These are phyloP conservation scores for Agelastica alni DNA, from an alignment of 2,888 invertebrate species.

Conservation along the genomic window DNA sequence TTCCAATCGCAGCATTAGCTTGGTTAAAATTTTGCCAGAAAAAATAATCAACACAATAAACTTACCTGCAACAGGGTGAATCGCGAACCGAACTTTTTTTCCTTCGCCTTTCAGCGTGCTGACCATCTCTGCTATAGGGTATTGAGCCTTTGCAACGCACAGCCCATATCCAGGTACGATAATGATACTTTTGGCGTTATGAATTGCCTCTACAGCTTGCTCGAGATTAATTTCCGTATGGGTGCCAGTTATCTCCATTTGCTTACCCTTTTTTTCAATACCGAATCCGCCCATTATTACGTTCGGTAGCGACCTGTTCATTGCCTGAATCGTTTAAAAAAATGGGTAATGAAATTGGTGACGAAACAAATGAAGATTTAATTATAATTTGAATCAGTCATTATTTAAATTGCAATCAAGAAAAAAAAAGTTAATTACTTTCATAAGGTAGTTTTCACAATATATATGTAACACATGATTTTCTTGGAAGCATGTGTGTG, in stretches of 20 bases:
- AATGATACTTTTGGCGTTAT: constrained; percentile 79
- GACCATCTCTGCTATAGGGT: constrained; percentile 88
- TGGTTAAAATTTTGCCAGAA: no score
- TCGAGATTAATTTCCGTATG: constrained; percentile 81
- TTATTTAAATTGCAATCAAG: no score
- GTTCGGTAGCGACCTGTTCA: constrained; percentile 83
- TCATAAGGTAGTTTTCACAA: no score
- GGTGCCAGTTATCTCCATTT: constrained; percentile 77
- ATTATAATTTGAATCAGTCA: no score
- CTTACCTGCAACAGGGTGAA: constrained; percentile 87
- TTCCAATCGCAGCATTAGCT: no score
- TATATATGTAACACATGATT: no score
- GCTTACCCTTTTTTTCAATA: constrained; percentile 70
- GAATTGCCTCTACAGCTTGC: constrained; percentile 74
- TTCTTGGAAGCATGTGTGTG: no score
- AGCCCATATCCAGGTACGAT: constrained; percentile 89
- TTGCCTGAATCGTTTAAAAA: no score
- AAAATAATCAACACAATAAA: no score
- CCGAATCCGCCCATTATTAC: constrained; percentile 90
- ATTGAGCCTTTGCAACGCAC: constrained; percentile 91
- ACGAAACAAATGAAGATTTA: no score
- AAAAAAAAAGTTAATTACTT: no score
- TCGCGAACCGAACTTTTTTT: constrained; percentile 85
- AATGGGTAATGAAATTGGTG: no score
- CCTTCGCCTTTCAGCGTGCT: constrained; percentile 71